Evolutionary conservation across 2,888 invertebrate genomes (phyloP).

Genomic region (Parnassius apollo): DNA sequence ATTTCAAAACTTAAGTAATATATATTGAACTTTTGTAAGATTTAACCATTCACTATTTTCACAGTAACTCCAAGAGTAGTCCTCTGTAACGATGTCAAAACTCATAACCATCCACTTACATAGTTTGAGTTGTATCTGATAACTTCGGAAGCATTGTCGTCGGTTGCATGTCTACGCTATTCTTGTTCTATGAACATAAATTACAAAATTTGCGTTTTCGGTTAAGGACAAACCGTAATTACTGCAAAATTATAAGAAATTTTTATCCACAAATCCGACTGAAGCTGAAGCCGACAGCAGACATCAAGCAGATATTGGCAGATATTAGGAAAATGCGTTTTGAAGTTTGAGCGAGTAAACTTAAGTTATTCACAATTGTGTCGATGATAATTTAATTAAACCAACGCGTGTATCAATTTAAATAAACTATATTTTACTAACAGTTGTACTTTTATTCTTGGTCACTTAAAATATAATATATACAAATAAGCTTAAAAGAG

Average conservation of each 20-base stretch:
- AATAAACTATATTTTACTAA: too few species aligned
- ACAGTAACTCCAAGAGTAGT: constrained; percentile 5
- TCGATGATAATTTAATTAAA: too few species aligned
- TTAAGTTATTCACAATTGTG: too few species aligned
- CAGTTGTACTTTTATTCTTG: too few species aligned
- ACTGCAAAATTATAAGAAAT: constrained; percentile 51
- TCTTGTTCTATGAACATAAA: constrained; percentile 59
- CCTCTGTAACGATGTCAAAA: constrained; percentile 32
- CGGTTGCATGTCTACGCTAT: constrained; percentile 60
- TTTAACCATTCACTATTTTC: background rate
- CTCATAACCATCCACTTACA: constrained; percentile 55
- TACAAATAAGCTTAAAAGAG: too few species aligned
- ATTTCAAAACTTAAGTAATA: too few species aligned
- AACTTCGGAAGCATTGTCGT: constrained; percentile 71
- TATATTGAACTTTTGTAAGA: too few species aligned
- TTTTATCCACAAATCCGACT: constrained; percentile 53
- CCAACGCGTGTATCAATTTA: too few species aligned
- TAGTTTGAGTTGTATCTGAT: constrained; percentile 70
- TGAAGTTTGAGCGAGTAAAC: constrained; percentile 32
- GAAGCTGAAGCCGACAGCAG: constrained; percentile 52
- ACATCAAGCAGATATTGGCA: constrained; percentile 29
- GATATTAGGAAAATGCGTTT: constrained; percentile 48
- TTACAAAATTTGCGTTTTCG: constrained; percentile 40
- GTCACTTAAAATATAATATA: too few species aligned
- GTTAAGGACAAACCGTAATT: constrained; percentile 43